phyloP scores from a whole-genome alignment of 2,888 invertebrate species.

The Drosophila cracens region DNA sequence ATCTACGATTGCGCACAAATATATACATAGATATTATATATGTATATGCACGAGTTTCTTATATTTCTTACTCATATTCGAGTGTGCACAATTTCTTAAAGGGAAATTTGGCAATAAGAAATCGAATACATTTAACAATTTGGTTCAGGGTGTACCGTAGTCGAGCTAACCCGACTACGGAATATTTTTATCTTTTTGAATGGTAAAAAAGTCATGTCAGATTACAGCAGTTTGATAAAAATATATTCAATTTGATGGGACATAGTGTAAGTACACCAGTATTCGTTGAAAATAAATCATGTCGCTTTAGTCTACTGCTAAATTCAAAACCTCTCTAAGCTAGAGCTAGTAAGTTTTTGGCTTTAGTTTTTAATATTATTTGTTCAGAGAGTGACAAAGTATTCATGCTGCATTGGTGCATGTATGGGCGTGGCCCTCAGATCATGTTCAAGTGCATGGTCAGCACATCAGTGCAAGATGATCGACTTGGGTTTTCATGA shows the following conservation, averaged over 20 bases:
- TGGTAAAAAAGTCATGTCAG: background rate
- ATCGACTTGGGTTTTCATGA: background rate
- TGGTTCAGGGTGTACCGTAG: background rate
- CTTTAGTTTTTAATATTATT: background rate
- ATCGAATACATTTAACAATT: background rate
- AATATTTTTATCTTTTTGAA: background rate
- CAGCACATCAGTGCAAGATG: background rate
- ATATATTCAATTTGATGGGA: background rate
- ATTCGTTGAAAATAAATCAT: no score
- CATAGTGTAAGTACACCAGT: no score
- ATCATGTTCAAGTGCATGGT: background rate
- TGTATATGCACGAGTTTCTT: background rate
- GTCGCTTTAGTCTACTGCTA: background rate
- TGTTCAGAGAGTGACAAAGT: background rate
- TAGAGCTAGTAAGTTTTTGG: background rate
- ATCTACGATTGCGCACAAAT: background rate
- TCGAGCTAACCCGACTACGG: background rate
- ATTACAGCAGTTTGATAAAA: conserved; percentile 17
- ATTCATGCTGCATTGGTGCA: background rate
- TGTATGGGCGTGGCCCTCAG: background rate
- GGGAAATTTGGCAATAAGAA: background rate
- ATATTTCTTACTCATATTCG: no score
- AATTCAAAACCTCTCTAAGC: background rate
- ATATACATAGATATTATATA: no score
- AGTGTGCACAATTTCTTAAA: background rate